A percentile compares a stretch with the other conserved stretches of the same genome.
Conservation (phyloP, 2,113 vertebrate species). For the Aepyceros melampus region DNA sequence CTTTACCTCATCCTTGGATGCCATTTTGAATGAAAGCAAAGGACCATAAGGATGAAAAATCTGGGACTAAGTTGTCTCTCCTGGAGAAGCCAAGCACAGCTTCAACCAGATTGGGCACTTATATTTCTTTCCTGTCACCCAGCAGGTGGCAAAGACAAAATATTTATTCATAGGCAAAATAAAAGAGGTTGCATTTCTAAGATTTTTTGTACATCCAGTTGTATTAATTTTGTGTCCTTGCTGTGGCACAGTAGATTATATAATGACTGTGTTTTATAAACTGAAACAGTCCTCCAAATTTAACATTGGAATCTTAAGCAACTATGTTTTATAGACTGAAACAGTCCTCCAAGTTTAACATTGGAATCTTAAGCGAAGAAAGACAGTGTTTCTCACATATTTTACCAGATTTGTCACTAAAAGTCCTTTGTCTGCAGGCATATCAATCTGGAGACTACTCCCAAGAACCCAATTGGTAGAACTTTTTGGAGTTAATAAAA, state of each 20-base stretch:
- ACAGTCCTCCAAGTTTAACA: not conserved
- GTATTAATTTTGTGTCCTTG: not conserved
- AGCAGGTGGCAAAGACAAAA: not conserved
- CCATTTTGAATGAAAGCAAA: not conserved
- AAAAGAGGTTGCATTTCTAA: not conserved
- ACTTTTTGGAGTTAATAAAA: constrained; percentile 72
- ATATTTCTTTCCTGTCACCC: not conserved
- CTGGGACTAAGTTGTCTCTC: not conserved
- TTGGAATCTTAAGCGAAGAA: not conserved
- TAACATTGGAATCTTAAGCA: not conserved
- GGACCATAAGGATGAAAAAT: not conserved
- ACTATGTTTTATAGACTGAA: constrained; percentile 6
- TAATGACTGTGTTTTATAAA: constrained; percentile 12
- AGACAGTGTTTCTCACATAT: not conserved
- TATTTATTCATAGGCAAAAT: not conserved
- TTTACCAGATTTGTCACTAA: constrained; percentile 36
- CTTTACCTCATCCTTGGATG: not conserved
- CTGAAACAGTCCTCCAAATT: not conserved
- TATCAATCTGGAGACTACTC: constrained; percentile 36
- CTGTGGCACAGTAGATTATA: not conserved
- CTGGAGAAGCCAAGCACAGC: not conserved
- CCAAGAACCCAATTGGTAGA: constrained; percentile 52
- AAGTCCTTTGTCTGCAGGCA: constrained; percentile 33
- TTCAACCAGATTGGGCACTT: not conserved
- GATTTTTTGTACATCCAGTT: not conserved